Conservation (phyloP, 2,113 vertebrate genomes). For the Danionella cerebrum region DNA sequence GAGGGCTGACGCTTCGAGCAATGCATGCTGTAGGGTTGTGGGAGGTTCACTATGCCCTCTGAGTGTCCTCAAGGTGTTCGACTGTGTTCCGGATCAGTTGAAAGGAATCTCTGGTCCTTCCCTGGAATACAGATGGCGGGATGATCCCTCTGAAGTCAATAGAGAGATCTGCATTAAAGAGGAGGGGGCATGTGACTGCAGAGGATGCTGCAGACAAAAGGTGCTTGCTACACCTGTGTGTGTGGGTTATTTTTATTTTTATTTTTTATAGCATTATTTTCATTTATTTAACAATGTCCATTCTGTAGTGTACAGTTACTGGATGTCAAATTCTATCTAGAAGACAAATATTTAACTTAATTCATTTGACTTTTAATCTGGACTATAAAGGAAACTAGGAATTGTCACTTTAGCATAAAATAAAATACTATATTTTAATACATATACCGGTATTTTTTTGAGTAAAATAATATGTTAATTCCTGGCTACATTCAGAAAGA, state of each 20-base stretch:
- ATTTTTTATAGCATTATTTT: not conserved
- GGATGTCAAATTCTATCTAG: too few relatives aligned
- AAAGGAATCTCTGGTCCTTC: not conserved
- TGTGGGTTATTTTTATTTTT: not conserved
- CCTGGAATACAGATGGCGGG: conserved; percentile 4
- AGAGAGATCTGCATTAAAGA: not conserved
- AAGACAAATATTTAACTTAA: too few relatives aligned
- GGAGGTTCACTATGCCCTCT: not conserved
- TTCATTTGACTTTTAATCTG: too few relatives aligned
- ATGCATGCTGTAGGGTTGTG: not conserved
- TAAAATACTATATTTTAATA: too few relatives aligned
- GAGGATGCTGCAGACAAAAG: not conserved
- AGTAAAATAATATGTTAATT: too few relatives aligned
- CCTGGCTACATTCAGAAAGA: too few relatives aligned
- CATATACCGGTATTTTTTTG: too few relatives aligned
- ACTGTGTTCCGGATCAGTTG: not conserved
- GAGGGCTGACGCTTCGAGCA: not conserved
- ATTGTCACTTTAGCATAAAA: too few relatives aligned
- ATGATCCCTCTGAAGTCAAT: conserved; percentile 4
- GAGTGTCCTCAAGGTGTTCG: not conserved
- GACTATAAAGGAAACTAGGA: too few relatives aligned
- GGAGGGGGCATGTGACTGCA: not conserved
- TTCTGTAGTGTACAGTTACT: too few relatives aligned
- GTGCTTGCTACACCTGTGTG: not conserved
- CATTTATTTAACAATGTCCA: too few relatives aligned